phyloP scores from a whole-genome alignment of 2,113 vertebrate species.

The Siniperca chuatsi region DNA sequence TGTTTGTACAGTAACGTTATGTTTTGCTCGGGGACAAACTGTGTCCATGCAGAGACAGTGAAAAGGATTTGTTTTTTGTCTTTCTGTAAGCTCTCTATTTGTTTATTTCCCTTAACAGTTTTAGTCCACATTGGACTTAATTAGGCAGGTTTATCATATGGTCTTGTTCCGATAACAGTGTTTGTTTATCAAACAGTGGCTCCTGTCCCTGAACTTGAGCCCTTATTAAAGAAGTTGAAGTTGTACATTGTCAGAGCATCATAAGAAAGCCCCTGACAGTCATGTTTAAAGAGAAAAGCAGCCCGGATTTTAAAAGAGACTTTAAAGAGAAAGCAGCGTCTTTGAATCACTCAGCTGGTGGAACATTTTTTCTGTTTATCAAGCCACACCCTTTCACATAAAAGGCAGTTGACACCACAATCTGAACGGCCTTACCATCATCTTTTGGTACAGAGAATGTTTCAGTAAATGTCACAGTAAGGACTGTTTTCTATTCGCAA shows the following conservation, averaged over 20 bases:
- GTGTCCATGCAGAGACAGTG: neutral
- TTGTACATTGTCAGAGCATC: neutral
- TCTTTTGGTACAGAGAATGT: neutral
- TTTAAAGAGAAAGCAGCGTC: neutral
- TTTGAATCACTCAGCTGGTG: neutral
- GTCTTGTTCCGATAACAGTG: conserved; percentile 31
- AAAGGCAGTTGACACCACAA: neutral
- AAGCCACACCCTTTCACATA: neutral
- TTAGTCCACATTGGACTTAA: conserved; percentile 24
- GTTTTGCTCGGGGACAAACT: neutral
- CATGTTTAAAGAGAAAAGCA: neutral
- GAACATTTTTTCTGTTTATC: neutral
- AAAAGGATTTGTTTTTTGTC: neutral
- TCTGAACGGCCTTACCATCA: neutral
- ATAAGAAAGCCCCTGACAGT: neutral
- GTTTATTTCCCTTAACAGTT: conserved; percentile 21
- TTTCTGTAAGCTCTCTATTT: conserved; percentile 2
- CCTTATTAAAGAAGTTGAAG: conserved; percentile 8
- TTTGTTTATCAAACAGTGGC: conserved; percentile 44
- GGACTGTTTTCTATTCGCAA: conserved; percentile 1
- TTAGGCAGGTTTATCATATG: conserved; percentile 41
- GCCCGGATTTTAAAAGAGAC: neutral
- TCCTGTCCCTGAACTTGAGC: conserved; percentile 14
- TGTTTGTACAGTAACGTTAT: neutral
- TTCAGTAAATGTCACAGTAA: conserved; percentile 30